Percentiles rank a stretch among this genome's conserved stretches.
Conservation (phyloP, 2,797 vertebrate species). For the Sebastes iracundus region DNA sequence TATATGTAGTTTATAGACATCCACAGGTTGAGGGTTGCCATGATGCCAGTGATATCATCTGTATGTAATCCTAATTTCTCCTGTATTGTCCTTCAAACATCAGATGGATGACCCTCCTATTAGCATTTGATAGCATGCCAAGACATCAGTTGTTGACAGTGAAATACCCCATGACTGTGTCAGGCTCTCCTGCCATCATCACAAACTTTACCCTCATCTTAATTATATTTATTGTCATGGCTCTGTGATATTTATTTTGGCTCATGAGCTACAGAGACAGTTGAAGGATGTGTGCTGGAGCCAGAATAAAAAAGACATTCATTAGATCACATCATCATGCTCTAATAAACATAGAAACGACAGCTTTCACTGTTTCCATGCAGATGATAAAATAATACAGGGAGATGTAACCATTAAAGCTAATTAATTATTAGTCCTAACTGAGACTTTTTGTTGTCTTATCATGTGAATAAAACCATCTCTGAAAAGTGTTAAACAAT, state of each 20-base stretch:
- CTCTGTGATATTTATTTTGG: slow-evolving; percentile 28
- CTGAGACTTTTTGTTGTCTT: too few species aligned
- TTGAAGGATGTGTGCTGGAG: slow-evolving; percentile 1
- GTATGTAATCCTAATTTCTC: not conserved
- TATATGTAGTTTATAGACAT: not conserved
- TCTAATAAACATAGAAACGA: slow-evolving; percentile 55
- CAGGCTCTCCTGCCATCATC: slow-evolving; percentile 20
- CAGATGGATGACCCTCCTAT: not conserved
- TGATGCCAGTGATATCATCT: not conserved
- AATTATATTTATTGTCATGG: slow-evolving; percentile 32
- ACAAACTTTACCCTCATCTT: slow-evolving; percentile 21
- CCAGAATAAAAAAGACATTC: slow-evolving; percentile 23
- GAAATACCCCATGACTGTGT: slow-evolving; percentile 43
- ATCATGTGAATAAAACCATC: too few species aligned
- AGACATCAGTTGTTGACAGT: slow-evolving; percentile 7
- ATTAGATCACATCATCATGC: slow-evolving; percentile 62
- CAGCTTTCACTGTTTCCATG: not conserved
- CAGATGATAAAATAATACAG: not conserved
- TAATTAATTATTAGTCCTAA: too few species aligned
- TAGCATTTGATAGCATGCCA: slow-evolving; percentile 6
- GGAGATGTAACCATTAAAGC: not conserved
- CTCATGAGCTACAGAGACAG: not conserved
- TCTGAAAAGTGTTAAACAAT: too few species aligned
- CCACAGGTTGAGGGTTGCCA: not conserved
- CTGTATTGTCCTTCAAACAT: not conserved